Evolutionary conservation across 2,113 vertebrate genomes (phyloP), one percentile per base, ranked within the genome.

Genomic region (Sardina pilchardus): DNA sequence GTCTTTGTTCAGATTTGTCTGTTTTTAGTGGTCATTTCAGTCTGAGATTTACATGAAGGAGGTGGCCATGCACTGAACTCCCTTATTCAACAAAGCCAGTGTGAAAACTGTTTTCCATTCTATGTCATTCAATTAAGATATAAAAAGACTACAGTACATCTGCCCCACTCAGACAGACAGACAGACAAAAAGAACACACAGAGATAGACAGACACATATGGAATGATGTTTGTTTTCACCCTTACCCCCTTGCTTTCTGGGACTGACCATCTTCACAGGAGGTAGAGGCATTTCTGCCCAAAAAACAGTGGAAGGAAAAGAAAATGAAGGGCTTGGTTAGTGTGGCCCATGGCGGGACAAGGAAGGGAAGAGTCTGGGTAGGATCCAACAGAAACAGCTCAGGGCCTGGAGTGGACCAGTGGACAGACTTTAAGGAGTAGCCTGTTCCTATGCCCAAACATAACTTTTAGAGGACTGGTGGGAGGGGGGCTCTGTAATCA

Each of bases 401-500:
- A 59, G 21, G 53, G 53, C 53, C 53, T 59, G 53, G 53, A 59
- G 21, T 59, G 53, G 53, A 59, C 53, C 53, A 56, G 53, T 56
- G 53, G 53, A 50, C 48, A 3, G 48, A 50, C 17, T 47, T 50
- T 50, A 50, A 59, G 53, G 53, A 59, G 53, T 24, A 59, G 53
- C 21, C 53, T 24, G 53, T 19, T 21, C 6, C 0, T 24, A 3
- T 59, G 53, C 19, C 53, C 53, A 59, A 59, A 59, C 53, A 59
- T 59, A 59, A 59, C 53, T 59, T 59, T 59, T 24, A 59, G 53
- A 6, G 19, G 21, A 59, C 21, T 59, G 19, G 53, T 59, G 34
- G 53, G 47, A 24, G 10, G 82, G 59, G 43, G 44, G 36, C 34
- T 47, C 45, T 82, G 50, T 85, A 47, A 84, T 84, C 81, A 42